A percentile compares a stretch with the other conserved stretches of the same genome.
phyloP scores from a whole-genome alignment of 2,797 vertebrate species.

The Oryzias dopingdopingensis region DNA sequence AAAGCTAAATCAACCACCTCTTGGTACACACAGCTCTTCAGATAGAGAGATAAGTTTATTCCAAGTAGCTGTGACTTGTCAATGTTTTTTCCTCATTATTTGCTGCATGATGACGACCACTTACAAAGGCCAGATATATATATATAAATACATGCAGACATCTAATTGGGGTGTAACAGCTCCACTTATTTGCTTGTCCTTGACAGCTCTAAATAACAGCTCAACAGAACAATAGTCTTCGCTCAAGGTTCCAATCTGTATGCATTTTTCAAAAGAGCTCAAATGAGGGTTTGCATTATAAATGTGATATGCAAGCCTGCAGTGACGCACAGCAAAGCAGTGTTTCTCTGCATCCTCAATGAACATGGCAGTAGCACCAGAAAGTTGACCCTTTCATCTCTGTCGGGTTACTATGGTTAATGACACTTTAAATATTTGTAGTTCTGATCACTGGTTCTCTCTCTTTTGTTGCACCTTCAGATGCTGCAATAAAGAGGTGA shows the following conservation, averaged over 20 bases:
- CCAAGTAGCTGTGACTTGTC: too few species aligned
- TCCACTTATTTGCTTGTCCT: conserved; percentile 56
- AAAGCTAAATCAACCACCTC: too few species aligned
- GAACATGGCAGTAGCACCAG: neutral
- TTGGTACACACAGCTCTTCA: too few species aligned
- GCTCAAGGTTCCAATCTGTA: conserved; percentile 46
- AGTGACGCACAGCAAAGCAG: conserved; percentile 54
- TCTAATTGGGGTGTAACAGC: conserved; percentile 49
- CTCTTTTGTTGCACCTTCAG: neutral
- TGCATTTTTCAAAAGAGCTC: conserved; percentile 72
- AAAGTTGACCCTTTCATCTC: conserved; percentile 5
- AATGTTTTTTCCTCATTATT: too few species aligned
- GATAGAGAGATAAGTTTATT: too few species aligned
- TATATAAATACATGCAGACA: conserved; percentile 47
- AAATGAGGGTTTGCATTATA: conserved; percentile 70
- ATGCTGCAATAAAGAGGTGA: neutral
- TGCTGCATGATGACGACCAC: too few species aligned
- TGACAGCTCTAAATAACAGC: conserved; percentile 43
- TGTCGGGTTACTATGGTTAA: conserved; percentile 14
- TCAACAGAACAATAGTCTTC: conserved; percentile 53
- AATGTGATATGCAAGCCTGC: conserved; percentile 66
- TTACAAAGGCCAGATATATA: conserved; percentile 21
- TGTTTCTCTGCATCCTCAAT: conserved; percentile 27
- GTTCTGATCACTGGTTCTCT: neutral
- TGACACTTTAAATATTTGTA: too few species aligned